phyloP scores from a whole-genome alignment of 37 sponge, comb jelly and placozoan genomes.

The Chondrilla cf. caribensis region DNA sequence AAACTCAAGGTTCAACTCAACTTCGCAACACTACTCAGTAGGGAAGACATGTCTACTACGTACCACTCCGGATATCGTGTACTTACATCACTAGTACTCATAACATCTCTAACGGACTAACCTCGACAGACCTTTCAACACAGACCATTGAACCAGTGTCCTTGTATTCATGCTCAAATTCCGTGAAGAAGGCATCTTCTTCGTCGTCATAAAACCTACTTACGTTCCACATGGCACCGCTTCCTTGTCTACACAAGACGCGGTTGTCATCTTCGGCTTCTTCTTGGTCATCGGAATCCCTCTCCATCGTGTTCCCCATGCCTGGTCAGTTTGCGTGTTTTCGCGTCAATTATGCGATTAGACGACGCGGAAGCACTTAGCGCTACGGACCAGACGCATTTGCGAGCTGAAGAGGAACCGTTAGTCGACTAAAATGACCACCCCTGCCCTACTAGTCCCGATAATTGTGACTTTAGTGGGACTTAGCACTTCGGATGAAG shows the following conservation, averaged over 20 bases:
- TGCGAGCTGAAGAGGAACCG: not conserved
- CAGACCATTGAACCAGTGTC: constrained; percentile 17
- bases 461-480: not conserved
- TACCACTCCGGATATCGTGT: too few species aligned
- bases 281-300: not conserved
- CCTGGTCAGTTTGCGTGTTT: not conserved
- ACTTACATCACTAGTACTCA: too few species aligned
- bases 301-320: not conserved
- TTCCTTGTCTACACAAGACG: not conserved
- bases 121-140: not conserved
- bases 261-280: not conserved
- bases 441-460: not conserved
- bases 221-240: not conserved
- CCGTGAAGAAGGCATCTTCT: constrained; percentile 7
- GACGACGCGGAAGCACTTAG: not conserved
- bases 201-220: not conserved
- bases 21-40: too few species aligned
- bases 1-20: too few species aligned
- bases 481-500: not conserved
- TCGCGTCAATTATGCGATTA: not conserved
- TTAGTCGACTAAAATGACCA: too few species aligned
- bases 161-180: constrained; percentile 26
- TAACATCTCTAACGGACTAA: not conserved
- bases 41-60: too few species aligned
- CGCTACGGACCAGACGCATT: not conserved